Evolutionary conservation across 1,140 invertebrate genomes (phyloP).

Genomic region (Camponotus floridanus): DNA sequence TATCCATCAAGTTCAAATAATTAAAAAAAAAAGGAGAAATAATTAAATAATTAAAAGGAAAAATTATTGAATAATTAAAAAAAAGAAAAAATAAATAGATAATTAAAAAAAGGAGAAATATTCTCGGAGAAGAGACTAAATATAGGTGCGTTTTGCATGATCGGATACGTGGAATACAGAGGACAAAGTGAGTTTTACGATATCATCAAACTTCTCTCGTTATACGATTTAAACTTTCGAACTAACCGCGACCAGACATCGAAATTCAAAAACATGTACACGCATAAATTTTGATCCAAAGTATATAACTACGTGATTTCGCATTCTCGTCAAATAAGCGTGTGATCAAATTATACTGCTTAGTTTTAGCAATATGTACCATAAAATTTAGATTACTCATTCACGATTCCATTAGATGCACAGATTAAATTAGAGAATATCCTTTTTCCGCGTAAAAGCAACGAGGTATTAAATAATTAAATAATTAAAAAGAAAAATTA

Average conservation of each 20-base stretch:
- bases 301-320: neutral
- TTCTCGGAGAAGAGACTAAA: conserved; percentile 24
- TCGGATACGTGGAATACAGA: conserved; percentile 4
- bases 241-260: conserved; percentile 9
- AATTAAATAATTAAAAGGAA: too few species aligned
- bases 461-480: neutral
- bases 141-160: conserved; percentile 27
- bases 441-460: neutral
- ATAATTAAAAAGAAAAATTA: neutral
- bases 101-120: too few species aligned
- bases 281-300: conserved; percentile 18
- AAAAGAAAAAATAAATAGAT: too few species aligned
- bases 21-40: too few species aligned
- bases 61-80: too few species aligned
- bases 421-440: conserved; percentile 12
- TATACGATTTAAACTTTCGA: neutral
- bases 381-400: conserved; percentile 24
- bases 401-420: neutral
- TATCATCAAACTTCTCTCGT: conserved; percentile 46
- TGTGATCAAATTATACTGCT: neutral
- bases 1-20: conserved; percentile 18
- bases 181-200: conserved; percentile 11
- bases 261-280: neutral
- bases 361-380: neutral
- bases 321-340: neutral